Evolutionary conservation across 2,888 invertebrate species (phyloP).

Genomic region (Clistopyga incitator): DNA sequence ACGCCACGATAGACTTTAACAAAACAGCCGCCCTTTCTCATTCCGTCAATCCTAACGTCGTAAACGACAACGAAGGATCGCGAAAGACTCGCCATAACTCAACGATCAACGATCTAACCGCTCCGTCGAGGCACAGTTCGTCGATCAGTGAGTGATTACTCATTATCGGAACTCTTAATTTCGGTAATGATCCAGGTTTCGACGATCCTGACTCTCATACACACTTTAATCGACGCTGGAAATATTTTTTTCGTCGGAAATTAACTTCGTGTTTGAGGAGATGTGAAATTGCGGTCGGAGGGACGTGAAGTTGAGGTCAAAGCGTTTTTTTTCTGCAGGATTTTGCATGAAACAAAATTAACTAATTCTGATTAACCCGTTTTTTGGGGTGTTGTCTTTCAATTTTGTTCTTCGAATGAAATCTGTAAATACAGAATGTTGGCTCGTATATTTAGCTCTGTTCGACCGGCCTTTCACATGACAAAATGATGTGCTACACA

Average conservation of each 20-base stretch:
- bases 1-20: slow-evolving; percentile 97
- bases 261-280: neutral
- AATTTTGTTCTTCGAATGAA: too few species aligned
- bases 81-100: slow-evolving; percentile 94
- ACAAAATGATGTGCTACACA: too few species aligned
- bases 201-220: neutral
- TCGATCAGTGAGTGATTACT: slow-evolving; percentile 86
- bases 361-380: too few species aligned
- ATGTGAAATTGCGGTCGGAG: neutral
- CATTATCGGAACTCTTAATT: neutral
- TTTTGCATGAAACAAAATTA: too few species aligned
- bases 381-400: too few species aligned
- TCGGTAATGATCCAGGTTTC: neutral
- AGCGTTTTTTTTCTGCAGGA: too few species aligned
- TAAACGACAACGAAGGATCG: slow-evolving; percentile 89
- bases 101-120: slow-evolving; percentile 87
- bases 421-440: too few species aligned
- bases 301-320: neutral
- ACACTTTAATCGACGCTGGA: neutral
- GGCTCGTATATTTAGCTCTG: too few species aligned
- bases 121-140: slow-evolving; percentile 85
- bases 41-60: slow-evolving; percentile 90
- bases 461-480: too few species aligned
- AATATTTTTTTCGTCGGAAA: neutral
- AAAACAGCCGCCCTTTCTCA: slow-evolving; percentile 95